These are phyloP conservation scores for Gymnobelideus leadbeateri DNA, from an alignment of 2,113 vertebrate genomes.

Conservation along the genomic window DNA sequence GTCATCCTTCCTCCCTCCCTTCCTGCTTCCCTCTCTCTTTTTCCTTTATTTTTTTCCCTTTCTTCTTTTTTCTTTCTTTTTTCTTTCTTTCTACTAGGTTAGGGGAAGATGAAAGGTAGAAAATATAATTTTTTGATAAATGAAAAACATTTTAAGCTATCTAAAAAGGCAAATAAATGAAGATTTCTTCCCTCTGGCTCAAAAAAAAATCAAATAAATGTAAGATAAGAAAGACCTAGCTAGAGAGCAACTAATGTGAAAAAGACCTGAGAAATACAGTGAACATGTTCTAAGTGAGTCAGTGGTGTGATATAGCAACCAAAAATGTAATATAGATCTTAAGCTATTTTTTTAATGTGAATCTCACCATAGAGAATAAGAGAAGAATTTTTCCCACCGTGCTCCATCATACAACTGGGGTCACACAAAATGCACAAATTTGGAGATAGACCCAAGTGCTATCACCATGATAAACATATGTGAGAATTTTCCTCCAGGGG, in stretches of 20 bases:
- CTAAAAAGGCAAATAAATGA: neutral
- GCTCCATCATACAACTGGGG: too few relatives aligned
- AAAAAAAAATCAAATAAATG: neutral
- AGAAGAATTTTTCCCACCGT: too few relatives aligned
- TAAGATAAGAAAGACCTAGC: neutral
- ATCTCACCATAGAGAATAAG: too few relatives aligned
- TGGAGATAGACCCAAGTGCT: too few relatives aligned
- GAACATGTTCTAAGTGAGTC: neutral
- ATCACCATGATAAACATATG: too few relatives aligned
- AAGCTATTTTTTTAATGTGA: too few relatives aligned
- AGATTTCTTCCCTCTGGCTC: neutral
- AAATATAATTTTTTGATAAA: neutral
- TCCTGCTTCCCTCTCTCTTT: neutral
- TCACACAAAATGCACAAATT: too few relatives aligned
- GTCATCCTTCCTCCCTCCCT: neutral
- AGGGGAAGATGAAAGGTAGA: neutral
- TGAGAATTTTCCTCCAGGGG: neutral
- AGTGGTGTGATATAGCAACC: neutral
- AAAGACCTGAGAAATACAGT: neutral
- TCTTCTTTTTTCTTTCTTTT: neutral
- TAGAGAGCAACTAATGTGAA: neutral
- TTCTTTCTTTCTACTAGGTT: neutral
- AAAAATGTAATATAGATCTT: neutral
- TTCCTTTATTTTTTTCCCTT: neutral
- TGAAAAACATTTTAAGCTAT: neutral